phyloP scores from a whole-genome alignment of 2,888 invertebrate species.

The Campoplex nolae region DNA sequence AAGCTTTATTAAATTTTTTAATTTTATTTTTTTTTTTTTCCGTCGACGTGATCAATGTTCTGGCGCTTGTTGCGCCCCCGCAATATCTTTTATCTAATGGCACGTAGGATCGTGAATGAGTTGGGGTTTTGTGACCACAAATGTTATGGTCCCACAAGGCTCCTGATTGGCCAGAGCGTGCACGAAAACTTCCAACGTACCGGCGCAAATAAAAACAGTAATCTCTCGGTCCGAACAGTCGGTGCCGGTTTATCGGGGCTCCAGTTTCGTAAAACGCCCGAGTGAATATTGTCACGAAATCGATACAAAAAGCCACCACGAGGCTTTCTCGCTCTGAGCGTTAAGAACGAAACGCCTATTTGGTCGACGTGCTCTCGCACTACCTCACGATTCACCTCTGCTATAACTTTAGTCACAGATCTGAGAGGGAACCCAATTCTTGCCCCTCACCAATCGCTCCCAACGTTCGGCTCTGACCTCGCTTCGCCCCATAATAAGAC shows the following conservation, averaged over 20 bases:
- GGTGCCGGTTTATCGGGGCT: background rate
- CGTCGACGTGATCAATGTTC: slow-evolving; percentile 20
- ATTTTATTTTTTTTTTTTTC: slow-evolving; percentile 33
- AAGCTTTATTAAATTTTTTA: background rate
- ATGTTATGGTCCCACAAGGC: background rate
- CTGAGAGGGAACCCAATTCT: slow-evolving; percentile 29
- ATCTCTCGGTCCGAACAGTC: background rate
- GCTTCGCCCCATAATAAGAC: slow-evolving; percentile 8
- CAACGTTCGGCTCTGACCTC: slow-evolving; percentile 43
- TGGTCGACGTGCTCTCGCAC: slow-evolving; percentile 25
- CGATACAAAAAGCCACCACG: slow-evolving; percentile 31
- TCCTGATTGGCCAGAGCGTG: slow-evolving; percentile 2
- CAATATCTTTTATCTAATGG: slow-evolving; percentile 26
- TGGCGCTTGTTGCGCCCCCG: background rate
- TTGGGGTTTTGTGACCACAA: slow-evolving; percentile 26
- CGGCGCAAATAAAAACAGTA: background rate
- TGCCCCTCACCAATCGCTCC: slow-evolving; percentile 29
- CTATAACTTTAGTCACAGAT: slow-evolving; percentile 27
- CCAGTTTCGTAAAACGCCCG: slow-evolving; percentile 14
- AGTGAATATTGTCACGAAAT: slow-evolving; percentile 29
- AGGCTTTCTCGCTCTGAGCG: slow-evolving; percentile 24
- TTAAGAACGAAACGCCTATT: slow-evolving; percentile 25
- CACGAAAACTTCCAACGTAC: too few relatives aligned
- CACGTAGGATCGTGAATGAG: slow-evolving; percentile 13
- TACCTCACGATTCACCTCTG: slow-evolving; percentile 48